Percentiles rank a stretch among this genome's conserved stretches.
phyloP scores from a whole-genome alignment of 1,140 invertebrate genomes.

The Cotesia chilonis region DNA sequence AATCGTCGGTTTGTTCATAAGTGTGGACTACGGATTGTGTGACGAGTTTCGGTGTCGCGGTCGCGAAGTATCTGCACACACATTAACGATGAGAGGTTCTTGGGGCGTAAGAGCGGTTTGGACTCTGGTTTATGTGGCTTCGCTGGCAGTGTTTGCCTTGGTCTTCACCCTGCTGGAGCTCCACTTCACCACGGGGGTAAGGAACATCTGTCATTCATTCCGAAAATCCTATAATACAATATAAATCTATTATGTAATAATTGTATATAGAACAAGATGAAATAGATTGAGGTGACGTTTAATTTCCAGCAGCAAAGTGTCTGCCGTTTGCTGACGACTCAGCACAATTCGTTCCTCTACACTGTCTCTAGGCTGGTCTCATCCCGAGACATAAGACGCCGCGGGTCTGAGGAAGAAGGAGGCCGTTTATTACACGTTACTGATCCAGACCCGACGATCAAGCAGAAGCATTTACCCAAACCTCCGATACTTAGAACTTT shows the following conservation, averaged over 20 bases:
- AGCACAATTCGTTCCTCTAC: constrained; percentile 61
- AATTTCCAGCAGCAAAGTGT: constrained; percentile 53
- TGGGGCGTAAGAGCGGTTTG: constrained; percentile 68
- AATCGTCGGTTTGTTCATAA: constrained; percentile 70
- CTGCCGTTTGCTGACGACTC: constrained; percentile 54
- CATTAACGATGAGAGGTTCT: constrained; percentile 54
- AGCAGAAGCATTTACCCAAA: constrained; percentile 56
- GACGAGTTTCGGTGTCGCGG: constrained; percentile 72
- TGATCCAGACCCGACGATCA: constrained; percentile 58
- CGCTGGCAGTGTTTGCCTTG: constrained; percentile 66
- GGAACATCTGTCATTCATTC: constrained; percentile 26
- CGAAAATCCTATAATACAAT: too few species aligned
- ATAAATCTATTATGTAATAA: too few species aligned
- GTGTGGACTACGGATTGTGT: constrained; percentile 71
- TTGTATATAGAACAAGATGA: too few species aligned
- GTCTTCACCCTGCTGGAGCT: constrained; percentile 67
- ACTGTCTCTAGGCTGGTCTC: constrained; percentile 67
- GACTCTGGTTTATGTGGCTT: constrained; percentile 68
- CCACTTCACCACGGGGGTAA: constrained; percentile 55
- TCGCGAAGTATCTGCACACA: constrained; percentile 58
- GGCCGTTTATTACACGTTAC: constrained; percentile 58
- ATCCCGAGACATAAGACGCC: constrained; percentile 56
- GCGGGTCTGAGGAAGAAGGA: constrained; percentile 57
- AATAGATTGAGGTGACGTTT: background rate
- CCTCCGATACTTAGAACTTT: constrained; percentile 57